phyloP scores from a whole-genome alignment of 2,113 vertebrate species.

The Sinocyclocheilus maitianheensis region DNA sequence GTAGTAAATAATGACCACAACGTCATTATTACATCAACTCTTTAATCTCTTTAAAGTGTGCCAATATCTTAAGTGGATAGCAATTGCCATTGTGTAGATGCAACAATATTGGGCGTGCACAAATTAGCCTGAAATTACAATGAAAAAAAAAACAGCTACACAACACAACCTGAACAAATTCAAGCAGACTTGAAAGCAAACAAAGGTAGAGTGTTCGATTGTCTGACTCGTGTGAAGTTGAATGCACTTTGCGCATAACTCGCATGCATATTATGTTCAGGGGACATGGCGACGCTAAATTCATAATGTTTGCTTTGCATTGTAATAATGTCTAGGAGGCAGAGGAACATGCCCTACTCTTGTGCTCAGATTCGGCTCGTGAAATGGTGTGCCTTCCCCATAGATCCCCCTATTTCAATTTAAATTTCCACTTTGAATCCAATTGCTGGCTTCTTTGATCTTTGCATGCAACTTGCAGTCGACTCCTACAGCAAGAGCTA shows the following conservation, averaged over 20 bases:
- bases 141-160: not conserved
- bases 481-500: conserved; percentile 68
- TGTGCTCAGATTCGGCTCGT: conserved; percentile 69
- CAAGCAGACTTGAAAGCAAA: conserved; percentile 26
- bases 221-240: not conserved
- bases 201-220: not conserved
- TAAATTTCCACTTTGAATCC: conserved; percentile 76
- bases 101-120: not conserved
- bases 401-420: conserved; percentile 72
- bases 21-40: not conserved
- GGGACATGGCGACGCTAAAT: conserved; percentile 66
- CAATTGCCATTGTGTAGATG: not conserved
- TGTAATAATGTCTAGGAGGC: conserved; percentile 70
- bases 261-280: conserved; percentile 65
- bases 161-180: conserved; percentile 30
- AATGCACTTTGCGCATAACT: conserved; percentile 45
- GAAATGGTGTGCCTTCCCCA: conserved; percentile 67
- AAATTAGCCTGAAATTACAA: conserved; percentile 1
- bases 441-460: conserved; percentile 79
- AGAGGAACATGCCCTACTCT: conserved; percentile 55
- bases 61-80: not conserved
- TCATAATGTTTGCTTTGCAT: conserved; percentile 69
- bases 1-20: not conserved
- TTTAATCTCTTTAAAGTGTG: not conserved
- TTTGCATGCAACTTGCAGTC: conserved; percentile 71